Evolutionary conservation across 2,113 vertebrate genomes (phyloP).

Genomic region (Sula dactylatra): DNA sequence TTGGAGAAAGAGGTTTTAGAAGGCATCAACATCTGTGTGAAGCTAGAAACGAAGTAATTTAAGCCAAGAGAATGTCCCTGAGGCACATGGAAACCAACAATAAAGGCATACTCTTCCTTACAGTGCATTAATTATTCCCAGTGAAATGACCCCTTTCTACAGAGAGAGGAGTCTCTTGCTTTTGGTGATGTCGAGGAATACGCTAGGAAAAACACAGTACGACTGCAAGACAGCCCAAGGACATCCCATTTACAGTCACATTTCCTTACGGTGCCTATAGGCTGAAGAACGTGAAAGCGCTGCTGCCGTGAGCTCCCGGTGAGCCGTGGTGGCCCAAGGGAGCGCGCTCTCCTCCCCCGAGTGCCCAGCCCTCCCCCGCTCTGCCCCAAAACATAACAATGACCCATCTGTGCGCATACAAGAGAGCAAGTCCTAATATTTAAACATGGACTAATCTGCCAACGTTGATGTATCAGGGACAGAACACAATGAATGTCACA

Average conservation of each 20-base stretch:
- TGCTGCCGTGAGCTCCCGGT: background rate
- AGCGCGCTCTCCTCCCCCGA: background rate
- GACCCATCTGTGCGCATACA: conserved; percentile 63
- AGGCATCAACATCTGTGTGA: background rate
- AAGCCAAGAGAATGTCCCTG: background rate
- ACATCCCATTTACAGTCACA: background rate
- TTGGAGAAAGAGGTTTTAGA: background rate
- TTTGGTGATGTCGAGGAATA: background rate
- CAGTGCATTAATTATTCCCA: background rate
- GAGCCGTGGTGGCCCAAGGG: background rate
- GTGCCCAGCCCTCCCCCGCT: background rate
- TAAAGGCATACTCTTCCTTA: background rate
- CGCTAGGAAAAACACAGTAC: background rate
- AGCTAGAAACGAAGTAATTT: background rate
- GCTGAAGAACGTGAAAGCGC: background rate
- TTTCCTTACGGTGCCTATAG: background rate
- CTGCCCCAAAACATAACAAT: conserved; percentile 63
- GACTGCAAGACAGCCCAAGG: background rate
- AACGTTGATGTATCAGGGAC: conserved; percentile 25
- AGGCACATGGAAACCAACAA: background rate
- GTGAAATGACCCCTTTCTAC: background rate
- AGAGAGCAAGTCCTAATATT: conserved; percentile 50
- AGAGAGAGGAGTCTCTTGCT: background rate
- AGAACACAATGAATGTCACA: conserved; percentile 62
- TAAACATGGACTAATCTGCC: conserved; percentile 57